phyloP scores from a whole-genome alignment of 1,140 invertebrate species.

The Caenorhabditis tropicalis region DNA sequence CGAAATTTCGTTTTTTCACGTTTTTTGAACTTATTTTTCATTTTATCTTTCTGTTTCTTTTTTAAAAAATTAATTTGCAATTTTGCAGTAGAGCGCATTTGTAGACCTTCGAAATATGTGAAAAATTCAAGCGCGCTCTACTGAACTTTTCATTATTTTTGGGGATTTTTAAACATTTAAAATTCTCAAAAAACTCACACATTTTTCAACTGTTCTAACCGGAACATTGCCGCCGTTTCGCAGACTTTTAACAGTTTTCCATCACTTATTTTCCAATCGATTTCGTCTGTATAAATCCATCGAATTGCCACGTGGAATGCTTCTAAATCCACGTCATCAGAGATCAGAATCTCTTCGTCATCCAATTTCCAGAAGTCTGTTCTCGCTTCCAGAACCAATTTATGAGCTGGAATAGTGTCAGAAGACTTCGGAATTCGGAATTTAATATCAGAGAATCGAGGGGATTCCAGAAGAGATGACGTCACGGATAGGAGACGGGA shows the following conservation, averaged over 20 bases:
- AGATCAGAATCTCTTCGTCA: background rate
- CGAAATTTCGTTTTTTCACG: no score
- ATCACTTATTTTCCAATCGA: background rate
- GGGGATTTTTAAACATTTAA: no score
- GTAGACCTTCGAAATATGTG: no score
- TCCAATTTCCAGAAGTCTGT: constrained; percentile 2
- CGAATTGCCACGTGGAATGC: constrained; percentile 9
- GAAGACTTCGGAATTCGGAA: background rate
- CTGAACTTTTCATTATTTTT: background rate
- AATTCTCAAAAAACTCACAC: constrained; percentile 14
- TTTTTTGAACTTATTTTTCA: no score
- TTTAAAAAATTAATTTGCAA: no score
- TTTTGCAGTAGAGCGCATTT: no score
- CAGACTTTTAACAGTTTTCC: background rate
- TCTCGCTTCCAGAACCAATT: background rate
- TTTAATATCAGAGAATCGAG: background rate
- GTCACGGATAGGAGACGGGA: background rate
- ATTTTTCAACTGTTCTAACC: constrained; percentile 1
- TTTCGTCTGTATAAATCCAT: background rate
- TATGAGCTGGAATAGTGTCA: background rate
- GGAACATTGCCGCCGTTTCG: background rate
- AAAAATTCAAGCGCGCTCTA: background rate
- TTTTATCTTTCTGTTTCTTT: no score
- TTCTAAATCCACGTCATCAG: constrained; percentile 15
- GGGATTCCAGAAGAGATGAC: background rate